Base-by-base conservation (phyloP, 2,888 invertebrate species). In the Amphipyra berbera region DNA sequence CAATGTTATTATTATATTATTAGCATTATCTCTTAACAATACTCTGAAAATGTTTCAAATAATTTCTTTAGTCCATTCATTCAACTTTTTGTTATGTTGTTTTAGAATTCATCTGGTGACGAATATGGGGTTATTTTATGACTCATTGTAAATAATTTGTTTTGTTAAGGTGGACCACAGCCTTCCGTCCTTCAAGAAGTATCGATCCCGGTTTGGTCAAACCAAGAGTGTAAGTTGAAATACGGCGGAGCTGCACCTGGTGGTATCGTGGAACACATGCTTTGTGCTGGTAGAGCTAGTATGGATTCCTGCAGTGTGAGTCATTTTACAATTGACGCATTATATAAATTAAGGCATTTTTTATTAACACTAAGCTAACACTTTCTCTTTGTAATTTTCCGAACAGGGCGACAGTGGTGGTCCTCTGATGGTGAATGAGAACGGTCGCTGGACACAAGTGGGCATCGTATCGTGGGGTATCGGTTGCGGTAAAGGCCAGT, bases 381-480 rank as follows among this genome's bases (percentile, higher is more conserved):
- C 10, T 37, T 37, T 37, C 1, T 10, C 12, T 10, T 10, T 42
- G 2, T 21, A 21, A 38, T 44, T 46, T 63, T 57, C 33, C 2
- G 5, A 42, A 53, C 89, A 98, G 98, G 98, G 98, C 47, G 98
- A 98, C 88, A 98, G 98, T 77, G 98, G 98, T 47, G 98, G 98
- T 6, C 98, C 98, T 0, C 89, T 98, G 81, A 97, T 98, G 97
- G 96, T 98, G 10, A 97, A 96, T 82, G 96, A 97, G 59, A 96
- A 96, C 38, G 96, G 96, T 6, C 96, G 96, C 64, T 98, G 98
- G 97, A 97, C 96, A 0, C 98, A 98, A 92, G 97, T 97, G 14
- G 98, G 98, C 55, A 96, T 98, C 50, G 98, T 98, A 15, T 98
- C 98, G 12, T 98, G 98, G 98, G 98, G 98, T 68, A 98, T 98